Conservation (phyloP, 1,140 invertebrate genomes). For the Drosophila saltans region DNA sequence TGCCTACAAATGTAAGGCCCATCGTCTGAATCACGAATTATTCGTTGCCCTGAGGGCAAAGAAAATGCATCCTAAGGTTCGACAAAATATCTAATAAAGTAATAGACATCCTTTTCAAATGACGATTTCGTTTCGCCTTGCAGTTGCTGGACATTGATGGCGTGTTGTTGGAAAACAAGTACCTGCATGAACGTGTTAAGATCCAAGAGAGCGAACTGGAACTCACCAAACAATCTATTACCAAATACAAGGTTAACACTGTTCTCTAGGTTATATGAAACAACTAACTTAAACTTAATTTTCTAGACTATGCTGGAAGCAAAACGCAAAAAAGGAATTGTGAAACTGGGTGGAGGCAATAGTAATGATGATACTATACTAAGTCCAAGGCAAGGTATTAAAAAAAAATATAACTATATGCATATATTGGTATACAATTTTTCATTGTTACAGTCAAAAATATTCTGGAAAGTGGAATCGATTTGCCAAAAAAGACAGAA, state of each 20-base stretch:
- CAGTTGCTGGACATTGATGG: conserved; percentile 91
- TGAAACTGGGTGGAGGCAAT: conserved; percentile 84
- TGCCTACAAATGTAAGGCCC: conserved; percentile 93
- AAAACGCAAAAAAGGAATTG: conserved; percentile 85
- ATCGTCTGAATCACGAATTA: conserved; percentile 92
- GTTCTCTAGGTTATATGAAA: not conserved
- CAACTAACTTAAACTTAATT: not conserved
- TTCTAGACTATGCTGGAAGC: conserved; percentile 86
- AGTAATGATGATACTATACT: conserved; percentile 84
- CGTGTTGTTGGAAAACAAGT: conserved; percentile 92
- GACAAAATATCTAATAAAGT: not conserved
- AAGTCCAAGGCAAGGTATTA: conserved; percentile 86
- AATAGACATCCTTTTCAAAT: not conserved
- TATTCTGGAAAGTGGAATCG: conserved; percentile 86
- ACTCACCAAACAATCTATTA: conserved; percentile 88
- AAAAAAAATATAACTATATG: not conserved
- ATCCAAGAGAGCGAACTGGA: conserved; percentile 92
- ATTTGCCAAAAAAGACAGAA: conserved; percentile 88
- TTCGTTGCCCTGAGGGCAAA: conserved; percentile 88
- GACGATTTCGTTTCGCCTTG: conserved; percentile 21
- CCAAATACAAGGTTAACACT: conserved; percentile 88
- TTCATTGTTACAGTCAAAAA: conserved; percentile 85
- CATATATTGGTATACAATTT: not conserved
- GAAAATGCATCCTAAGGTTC: conserved; percentile 80
- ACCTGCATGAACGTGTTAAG: conserved; percentile 91